phyloP scores from a whole-genome alignment of 1,140 invertebrate species.

The Tetramorium alpestre region DNA sequence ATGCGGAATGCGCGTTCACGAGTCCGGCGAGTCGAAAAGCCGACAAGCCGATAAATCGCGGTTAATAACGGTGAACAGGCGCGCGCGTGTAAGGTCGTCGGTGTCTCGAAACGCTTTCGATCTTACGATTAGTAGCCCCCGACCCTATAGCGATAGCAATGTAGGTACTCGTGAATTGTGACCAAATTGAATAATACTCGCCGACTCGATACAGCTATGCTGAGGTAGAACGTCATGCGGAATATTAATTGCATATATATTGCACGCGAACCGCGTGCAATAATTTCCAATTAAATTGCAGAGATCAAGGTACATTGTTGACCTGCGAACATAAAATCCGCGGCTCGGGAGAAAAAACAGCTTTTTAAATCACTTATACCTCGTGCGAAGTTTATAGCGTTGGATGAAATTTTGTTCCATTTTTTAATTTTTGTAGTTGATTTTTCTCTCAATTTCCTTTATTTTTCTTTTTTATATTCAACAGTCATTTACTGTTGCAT shows the following conservation, averaged over 20 bases:
- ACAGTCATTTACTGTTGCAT: background rate
- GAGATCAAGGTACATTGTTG: conserved; percentile 4
- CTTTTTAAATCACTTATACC: background rate
- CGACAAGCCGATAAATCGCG: conserved; percentile 47
- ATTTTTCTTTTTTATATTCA: background rate
- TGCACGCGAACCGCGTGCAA: conserved; percentile 11
- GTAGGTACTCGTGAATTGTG: conserved; percentile 34
- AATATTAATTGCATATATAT: conserved; percentile 36
- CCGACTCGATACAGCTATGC: too few species aligned
- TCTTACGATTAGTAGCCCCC: conserved; percentile 36
- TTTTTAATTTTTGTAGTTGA: background rate
- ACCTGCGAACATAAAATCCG: conserved; percentile 17
- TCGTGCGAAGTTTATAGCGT: background rate
- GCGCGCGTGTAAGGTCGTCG: conserved; percentile 16
- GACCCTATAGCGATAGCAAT: conserved; percentile 23
- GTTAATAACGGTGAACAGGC: conserved; percentile 53
- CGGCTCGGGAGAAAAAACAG: conserved; percentile 3
- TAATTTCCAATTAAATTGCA: conserved; percentile 47
- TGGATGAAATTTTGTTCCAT: background rate
- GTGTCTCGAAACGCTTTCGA: conserved; percentile 49
- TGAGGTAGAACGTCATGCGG: conserved; percentile 25
- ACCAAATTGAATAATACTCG: conserved; percentile 50
- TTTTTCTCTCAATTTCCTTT: background rate
- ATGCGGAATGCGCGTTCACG: conserved; percentile 13
- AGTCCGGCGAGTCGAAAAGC: conserved; percentile 10